phyloP scores from a whole-genome alignment of 2,113 vertebrate species.

The Aviceda subcristata region DNA sequence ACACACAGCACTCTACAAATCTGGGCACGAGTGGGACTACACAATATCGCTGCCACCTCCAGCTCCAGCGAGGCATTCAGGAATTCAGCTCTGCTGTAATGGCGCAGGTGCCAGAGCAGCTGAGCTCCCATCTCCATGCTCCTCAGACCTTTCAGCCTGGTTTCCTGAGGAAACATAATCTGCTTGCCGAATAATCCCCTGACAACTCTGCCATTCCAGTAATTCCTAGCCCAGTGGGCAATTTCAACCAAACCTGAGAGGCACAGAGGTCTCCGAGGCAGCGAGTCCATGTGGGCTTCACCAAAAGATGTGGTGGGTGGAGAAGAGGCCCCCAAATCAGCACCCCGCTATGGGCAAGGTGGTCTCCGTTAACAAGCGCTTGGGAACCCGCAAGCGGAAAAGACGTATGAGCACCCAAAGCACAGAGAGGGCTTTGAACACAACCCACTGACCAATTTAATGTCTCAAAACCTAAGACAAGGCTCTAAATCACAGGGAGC shows the following conservation, averaged over 20 bases:
- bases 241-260: not conserved
- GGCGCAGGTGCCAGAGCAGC: not conserved
- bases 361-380: not conserved
- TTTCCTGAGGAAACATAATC: not conserved
- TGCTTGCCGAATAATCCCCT: not conserved
- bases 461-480: not conserved
- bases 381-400: fast-evolving
- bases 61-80: not conserved
- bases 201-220: not conserved
- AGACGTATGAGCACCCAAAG: fast-evolving
- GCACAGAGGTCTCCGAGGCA: not conserved
- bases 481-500: not conserved
- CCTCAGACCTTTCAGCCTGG: not conserved
- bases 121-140: not conserved
- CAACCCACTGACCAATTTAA: not conserved
- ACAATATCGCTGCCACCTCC: not conserved
- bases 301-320: fast-evolving
- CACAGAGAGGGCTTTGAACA: not conserved
- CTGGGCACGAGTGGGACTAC: fast-evolving
- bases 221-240: not conserved
- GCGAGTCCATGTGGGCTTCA: fast-evolving
- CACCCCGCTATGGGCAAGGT: fast-evolving
- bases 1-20: not conserved
- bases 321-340: not conserved
- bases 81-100: not conserved